Evolutionary conservation across 1,140 invertebrate species (phyloP).

Genomic region (Neoseiulus cucumeris): DNA sequence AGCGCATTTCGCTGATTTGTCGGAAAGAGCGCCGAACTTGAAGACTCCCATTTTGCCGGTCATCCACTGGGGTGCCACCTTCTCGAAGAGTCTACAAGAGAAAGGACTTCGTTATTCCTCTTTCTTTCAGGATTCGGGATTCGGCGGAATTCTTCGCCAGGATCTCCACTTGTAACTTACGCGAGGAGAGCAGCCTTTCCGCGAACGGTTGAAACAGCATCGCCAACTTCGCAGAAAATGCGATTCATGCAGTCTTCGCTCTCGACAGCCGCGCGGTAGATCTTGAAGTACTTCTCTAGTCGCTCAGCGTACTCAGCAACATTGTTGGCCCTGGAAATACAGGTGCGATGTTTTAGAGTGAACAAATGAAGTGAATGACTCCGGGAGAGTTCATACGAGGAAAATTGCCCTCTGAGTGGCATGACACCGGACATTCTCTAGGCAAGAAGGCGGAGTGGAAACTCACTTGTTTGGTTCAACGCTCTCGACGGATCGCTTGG

Average conservation of each 20-base stretch:
- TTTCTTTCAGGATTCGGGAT: background rate
- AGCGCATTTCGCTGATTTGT: constrained; percentile 22
- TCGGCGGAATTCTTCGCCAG: too few species aligned
- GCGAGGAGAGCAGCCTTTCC: constrained; percentile 21
- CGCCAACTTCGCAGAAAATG: constrained; percentile 23
- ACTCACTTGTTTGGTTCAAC: constrained; percentile 1
- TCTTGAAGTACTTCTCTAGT: constrained; percentile 21
- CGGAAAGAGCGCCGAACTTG: constrained; percentile 20
- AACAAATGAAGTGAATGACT: too few species aligned
- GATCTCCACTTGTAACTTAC: constrained; percentile 18
- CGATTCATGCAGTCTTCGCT: constrained; percentile 24
- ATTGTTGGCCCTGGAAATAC: constrained; percentile 3
- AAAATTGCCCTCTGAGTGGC: too few species aligned
- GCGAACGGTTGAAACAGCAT: constrained; percentile 21
- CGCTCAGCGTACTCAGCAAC: constrained; percentile 19
- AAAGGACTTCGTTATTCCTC: background rate
- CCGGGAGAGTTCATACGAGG: too few species aligned
- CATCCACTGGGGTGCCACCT: constrained; percentile 22
- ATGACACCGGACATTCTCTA: too few species aligned
- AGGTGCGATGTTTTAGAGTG: too few species aligned
- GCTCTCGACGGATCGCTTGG: constrained; percentile 14
- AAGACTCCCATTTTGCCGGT: constrained; percentile 22
- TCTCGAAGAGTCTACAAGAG: constrained; percentile 20
- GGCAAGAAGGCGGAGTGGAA: too few species aligned
- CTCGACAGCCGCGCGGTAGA: constrained; percentile 22